phyloP scores from a whole-genome alignment of 2,888 invertebrate species.

The Mystacides longicornis region DNA sequence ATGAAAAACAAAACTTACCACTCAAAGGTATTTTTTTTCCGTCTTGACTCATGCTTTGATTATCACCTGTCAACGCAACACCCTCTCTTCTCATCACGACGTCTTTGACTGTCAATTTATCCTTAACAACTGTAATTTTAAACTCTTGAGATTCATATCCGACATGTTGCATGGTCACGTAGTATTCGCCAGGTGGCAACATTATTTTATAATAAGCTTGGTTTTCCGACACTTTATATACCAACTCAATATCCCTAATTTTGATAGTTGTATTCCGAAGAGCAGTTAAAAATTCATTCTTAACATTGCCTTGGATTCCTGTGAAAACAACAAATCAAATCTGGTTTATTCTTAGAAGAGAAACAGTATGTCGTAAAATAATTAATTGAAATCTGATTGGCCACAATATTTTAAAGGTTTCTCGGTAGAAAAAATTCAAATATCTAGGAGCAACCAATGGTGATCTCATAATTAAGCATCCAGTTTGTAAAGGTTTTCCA shows the following conservation, averaged over 20 bases:
- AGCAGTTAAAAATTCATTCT: slow-evolving; percentile 55
- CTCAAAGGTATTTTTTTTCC: background rate
- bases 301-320: slow-evolving; percentile 67
- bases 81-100: slow-evolving; percentile 8
- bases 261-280: slow-evolving; percentile 64
- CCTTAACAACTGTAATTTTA: slow-evolving; percentile 39
- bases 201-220: slow-evolving; percentile 65
- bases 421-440: too few species aligned
- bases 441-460: too few species aligned
- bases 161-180: slow-evolving; percentile 52
- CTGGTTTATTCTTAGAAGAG: too few species aligned
- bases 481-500: too few species aligned
- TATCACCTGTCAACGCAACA: too few species aligned
- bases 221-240: slow-evolving; percentile 58
- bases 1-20: background rate
- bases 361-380: too few species aligned
- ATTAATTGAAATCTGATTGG: too few species aligned
- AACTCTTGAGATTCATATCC: slow-evolving; percentile 48
- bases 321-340: slow-evolving; percentile 20
- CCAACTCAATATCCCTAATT: slow-evolving; percentile 51
- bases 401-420: too few species aligned
- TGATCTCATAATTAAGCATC: too few species aligned
- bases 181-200: slow-evolving; percentile 61
- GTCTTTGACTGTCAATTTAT: slow-evolving; percentile 22
- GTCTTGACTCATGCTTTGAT: background rate